Evolutionary conservation across 2,797 vertebrate species (phyloP), one percentile per base, ranked within the genome.

Genomic region (Chanos chanos): DNA sequence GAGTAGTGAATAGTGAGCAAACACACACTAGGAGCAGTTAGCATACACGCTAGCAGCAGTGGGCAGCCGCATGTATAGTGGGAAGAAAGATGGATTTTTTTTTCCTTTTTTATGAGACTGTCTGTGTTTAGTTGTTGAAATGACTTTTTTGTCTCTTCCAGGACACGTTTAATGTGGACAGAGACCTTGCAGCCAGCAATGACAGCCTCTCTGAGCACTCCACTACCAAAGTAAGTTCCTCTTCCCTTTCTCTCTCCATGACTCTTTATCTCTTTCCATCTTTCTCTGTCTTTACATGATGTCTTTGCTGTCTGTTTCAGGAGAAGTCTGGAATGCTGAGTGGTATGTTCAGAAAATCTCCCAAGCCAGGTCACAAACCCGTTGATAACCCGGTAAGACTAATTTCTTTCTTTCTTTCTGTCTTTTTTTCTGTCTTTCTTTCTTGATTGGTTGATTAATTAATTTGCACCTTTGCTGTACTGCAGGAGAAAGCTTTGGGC

Each of bases 271-370:
- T 51, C 6, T 39, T 3, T 37, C 1, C 28, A 4, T 24, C 8
- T 25, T n/a, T 15, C 4, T 44, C 18, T 25, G 3, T 31, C n/a
- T 25, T 40, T 0, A 19, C 47, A 28, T 7, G 1, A 30, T 33
- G 40, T 3, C 1, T 12, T 57, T 10, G 0, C 58, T 9, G 0
- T 58, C 48, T 52, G 19, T 13, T 22, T 41, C 56, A 85, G 80
- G 81, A 84, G 37, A 85, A 76, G 64, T 63, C 73, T 71, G 82
- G 81, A 57, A 5, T 78, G 8, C 72, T 85, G 2, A 51, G 76
- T 5, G 70, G 77, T 6, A 55, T 85, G 49, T 85, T 85, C 66
- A 81, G 28, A 48, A 79, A 77, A 21, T 37, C 59, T 2, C 44
- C 52, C 25, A 65, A 57, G 50, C 25, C 36, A 34, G 22, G 6